These are phyloP conservation scores for Camponotus fellah DNA, from an alignment of 2,888 invertebrate species.

Conservation along the genomic window DNA sequence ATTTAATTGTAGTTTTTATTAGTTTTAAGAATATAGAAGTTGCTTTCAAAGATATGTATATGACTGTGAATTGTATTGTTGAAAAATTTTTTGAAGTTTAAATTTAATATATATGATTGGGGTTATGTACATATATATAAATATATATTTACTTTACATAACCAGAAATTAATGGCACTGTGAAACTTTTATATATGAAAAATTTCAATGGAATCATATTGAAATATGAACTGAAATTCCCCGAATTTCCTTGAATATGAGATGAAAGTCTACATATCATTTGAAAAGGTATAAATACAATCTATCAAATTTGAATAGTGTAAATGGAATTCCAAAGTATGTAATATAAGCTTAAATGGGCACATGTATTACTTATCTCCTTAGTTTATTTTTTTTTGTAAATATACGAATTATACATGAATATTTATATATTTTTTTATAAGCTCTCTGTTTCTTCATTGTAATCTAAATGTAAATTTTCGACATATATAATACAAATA, in stretches of 20 bases:
- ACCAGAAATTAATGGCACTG: neutral
- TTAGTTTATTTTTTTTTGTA: constrained; percentile 47
- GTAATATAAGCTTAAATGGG: constrained; percentile 34
- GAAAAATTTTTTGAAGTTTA: neutral
- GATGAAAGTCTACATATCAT: constrained; percentile 5
- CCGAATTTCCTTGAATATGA: neutral
- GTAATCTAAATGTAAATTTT: neutral
- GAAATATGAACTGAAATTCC: neutral
- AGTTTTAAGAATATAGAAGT: neutral
- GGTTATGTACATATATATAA: neutral
- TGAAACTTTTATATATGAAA: neutral
- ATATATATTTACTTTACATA: constrained; percentile 17
- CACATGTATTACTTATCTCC: constrained; percentile 44
- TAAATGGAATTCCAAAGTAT: constrained; percentile 19
- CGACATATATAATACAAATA: neutral
- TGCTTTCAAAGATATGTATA: constrained; percentile 25
- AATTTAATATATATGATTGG: neutral
- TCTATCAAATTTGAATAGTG: constrained; percentile 21
- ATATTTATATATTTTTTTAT: constrained; percentile 46
- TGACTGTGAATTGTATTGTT: constrained; percentile 9
- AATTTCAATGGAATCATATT: neutral
- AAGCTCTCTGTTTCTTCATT: neutral
- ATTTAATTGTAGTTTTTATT: constrained; percentile 34
- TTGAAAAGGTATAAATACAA: neutral
- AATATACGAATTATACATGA: constrained; percentile 59